These are phyloP conservation scores for Tragelaphus strepsiceros DNA, from an alignment of 2,113 vertebrate species.

Conservation along the genomic window DNA sequence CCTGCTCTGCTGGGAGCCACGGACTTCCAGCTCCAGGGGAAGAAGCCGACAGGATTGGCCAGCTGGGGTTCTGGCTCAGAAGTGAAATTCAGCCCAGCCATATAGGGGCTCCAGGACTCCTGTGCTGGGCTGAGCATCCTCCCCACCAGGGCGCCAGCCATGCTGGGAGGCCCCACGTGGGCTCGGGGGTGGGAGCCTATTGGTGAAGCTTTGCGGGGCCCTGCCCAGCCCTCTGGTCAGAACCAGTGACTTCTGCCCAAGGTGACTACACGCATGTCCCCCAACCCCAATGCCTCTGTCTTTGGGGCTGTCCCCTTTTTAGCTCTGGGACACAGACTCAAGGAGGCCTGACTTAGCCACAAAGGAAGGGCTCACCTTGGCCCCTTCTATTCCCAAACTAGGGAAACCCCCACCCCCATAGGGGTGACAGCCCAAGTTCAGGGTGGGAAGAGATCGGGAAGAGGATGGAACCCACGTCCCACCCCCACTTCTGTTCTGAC, in stretches of 20 bases:
- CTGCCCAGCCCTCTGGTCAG: not conserved
- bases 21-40: not conserved
- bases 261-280: not conserved
- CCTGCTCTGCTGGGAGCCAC: not conserved
- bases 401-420: slow-evolving; percentile 8
- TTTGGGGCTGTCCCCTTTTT: not conserved
- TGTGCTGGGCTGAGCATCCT: not conserved
- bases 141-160: rapidly evolving
- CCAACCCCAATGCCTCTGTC: not conserved
- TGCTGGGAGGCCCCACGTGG: rapidly evolving
- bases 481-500: not conserved
- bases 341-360: not conserved
- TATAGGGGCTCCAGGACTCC: not conserved
- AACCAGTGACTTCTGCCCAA: not conserved
- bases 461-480: not conserved
- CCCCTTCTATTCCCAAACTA: not conserved
- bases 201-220: not conserved
- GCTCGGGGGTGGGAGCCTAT: not conserved
- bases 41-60: not conserved
- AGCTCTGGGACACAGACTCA: not conserved
- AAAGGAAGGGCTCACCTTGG: not conserved
- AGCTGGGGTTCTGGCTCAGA: not conserved
- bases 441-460: not conserved
- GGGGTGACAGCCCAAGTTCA: not conserved
- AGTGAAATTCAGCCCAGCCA: not conserved